These are phyloP conservation scores for Aegypius monachus DNA, from an alignment of 2,113 vertebrate species.

Conservation along the genomic window DNA sequence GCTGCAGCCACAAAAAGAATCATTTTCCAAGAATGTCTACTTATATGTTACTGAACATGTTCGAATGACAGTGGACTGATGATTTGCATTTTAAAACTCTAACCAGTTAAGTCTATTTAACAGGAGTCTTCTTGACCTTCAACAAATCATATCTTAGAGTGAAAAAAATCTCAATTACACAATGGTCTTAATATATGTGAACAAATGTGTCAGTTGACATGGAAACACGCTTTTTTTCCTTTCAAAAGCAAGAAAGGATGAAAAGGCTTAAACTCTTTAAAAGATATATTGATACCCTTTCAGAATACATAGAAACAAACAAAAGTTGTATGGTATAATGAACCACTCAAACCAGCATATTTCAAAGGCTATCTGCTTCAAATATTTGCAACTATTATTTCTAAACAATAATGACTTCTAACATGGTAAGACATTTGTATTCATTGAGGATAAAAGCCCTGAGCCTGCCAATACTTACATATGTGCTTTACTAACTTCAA, in stretches of 20 bases:
- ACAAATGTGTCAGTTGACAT: conserved; percentile 8
- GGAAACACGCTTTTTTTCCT: conserved; percentile 16
- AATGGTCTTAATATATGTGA: background rate
- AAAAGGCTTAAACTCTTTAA: conserved; percentile 13
- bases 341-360: background rate
- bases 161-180: background rate
- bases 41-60: background rate
- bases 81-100: background rate
- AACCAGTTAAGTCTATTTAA: background rate
- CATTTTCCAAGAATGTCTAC: background rate
- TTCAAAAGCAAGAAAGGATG: background rate
- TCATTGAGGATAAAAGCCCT: conserved; percentile 44
- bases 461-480: conserved; percentile 38
- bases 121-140: background rate
- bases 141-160: background rate
- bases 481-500: conserved; percentile 45
- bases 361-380: conserved; percentile 43
- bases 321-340: background rate
- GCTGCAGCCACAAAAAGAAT: background rate
- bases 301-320: conserved; percentile 16
- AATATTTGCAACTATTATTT: conserved; percentile 38
- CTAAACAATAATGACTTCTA: conserved; percentile 51
- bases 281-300: conserved; percentile 8
- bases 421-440: conserved; percentile 37
- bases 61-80: background rate